A percentile compares a stretch with the other conserved stretches of the same genome.
Conservation (phyloP, 2,113 vertebrate species). For the Paramisgurnus dabryanus region DNA sequence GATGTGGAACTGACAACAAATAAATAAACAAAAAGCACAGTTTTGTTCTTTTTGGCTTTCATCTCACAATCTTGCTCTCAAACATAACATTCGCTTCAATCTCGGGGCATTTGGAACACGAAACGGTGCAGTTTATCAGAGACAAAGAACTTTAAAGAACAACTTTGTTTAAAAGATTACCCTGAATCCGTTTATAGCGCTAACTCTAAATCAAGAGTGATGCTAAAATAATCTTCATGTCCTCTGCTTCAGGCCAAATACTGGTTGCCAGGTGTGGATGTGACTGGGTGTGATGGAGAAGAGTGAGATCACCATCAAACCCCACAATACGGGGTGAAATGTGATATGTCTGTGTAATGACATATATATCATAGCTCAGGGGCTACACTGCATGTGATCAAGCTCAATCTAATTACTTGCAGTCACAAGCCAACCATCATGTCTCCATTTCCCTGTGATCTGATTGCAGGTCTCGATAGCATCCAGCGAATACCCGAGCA, state of each 20-base stretch:
- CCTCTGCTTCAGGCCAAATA: not conserved
- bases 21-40: slow-evolving; percentile 65
- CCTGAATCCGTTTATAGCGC: not conserved
- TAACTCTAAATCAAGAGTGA: slow-evolving; percentile 11
- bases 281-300: not conserved
- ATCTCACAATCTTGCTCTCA: slow-evolving; percentile 62
- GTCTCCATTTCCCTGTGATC: slow-evolving; percentile 51
- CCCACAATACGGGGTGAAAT: slow-evolving; percentile 19
- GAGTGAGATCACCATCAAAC: slow-evolving; percentile 18
- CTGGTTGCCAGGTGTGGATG: slow-evolving; percentile 25
- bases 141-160: slow-evolving; percentile 32
- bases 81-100: slow-evolving; percentile 6
- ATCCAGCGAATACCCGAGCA: not conserved
- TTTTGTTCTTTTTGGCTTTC: slow-evolving; percentile 68
- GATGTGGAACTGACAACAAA: slow-evolving; percentile 61
- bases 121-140: slow-evolving; percentile 29
- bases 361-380: slow-evolving; percentile 30
- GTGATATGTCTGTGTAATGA: slow-evolving; percentile 39
- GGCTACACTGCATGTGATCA: slow-evolving; percentile 37
- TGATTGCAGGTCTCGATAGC: slow-evolving; percentile 47
- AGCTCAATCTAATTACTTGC: slow-evolving; percentile 46
- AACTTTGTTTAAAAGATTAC: slow-evolving; percentile 10
- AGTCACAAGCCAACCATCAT: slow-evolving; percentile 49
- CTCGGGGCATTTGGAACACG: slow-evolving; percentile 5
- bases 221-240: slow-evolving; percentile 3